Evolutionary conservation across 2,888 invertebrate genomes (phyloP).

Genomic region (Agrotis clavis): DNA sequence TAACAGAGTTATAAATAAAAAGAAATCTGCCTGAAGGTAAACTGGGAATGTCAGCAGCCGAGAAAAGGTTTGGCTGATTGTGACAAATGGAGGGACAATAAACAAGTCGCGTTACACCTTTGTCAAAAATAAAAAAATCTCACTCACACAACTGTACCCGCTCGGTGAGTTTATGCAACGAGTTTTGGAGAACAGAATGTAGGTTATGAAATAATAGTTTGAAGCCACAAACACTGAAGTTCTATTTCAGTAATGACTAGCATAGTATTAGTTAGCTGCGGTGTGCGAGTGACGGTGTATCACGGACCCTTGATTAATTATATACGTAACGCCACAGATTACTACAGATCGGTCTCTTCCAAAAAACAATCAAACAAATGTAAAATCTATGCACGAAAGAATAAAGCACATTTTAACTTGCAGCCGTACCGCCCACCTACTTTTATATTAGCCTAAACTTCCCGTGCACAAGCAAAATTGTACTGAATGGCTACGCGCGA

Average conservation of each 20-base stretch:
- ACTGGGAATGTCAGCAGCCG: constrained; percentile 10
- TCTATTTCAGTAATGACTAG: background rate
- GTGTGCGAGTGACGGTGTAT: constrained; percentile 19
- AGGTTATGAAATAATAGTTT: background rate
- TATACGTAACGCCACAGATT: too few species aligned
- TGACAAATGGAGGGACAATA: constrained; percentile 31
- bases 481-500: too few species aligned
- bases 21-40: constrained; percentile 4
- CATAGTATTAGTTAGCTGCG: constrained; percentile 12
- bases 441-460: too few species aligned
- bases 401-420: too few species aligned
- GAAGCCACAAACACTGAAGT: background rate
- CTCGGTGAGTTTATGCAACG: background rate
- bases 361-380: too few species aligned
- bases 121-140: constrained; percentile 24
- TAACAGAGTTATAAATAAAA: background rate
- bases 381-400: too few species aligned
- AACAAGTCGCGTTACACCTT: constrained; percentile 20
- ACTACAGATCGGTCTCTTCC: too few species aligned
- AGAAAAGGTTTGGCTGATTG: constrained; percentile 21
- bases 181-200: background rate
- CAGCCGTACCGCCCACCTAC: too few species aligned
- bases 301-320: constrained; percentile 41
- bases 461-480: too few species aligned
- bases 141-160: background rate